Conservation (phyloP, 2,797 vertebrate genomes). For the Scyliorhinus canicula region DNA sequence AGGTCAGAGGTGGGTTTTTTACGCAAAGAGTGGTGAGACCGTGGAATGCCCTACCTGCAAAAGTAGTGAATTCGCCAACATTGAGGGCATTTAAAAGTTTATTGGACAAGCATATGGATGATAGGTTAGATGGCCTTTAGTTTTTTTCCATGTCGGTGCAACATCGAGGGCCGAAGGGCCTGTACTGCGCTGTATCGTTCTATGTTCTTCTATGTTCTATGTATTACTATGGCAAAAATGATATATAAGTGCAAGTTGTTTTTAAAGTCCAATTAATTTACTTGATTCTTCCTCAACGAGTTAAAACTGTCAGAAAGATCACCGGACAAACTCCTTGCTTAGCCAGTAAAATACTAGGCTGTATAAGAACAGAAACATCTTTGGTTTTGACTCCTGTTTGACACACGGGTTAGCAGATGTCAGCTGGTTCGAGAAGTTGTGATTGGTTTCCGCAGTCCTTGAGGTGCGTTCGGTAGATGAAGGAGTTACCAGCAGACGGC, state of each 20-base stretch:
- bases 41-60: too few species aligned
- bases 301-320: not conserved
- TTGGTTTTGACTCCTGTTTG: not conserved
- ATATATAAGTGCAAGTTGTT: not conserved
- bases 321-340: not conserved
- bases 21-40: too few species aligned
- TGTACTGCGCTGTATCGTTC: too few species aligned
- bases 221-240: not conserved
- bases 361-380: not conserved
- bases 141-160: too few species aligned
- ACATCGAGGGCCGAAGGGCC: too few species aligned
- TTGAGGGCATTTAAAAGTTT: too few species aligned
- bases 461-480: not conserved
- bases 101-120: too few species aligned
- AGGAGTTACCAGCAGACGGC: not conserved
- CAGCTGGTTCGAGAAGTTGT: too few species aligned
- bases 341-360: not conserved
- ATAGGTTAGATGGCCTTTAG: too few species aligned
- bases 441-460: not conserved
- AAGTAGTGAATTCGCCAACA: too few species aligned
- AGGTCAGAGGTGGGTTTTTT: too few species aligned
- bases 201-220: too few species aligned
- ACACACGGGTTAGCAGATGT: not conserved
- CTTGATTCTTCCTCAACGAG: not conserved
- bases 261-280: not conserved